These are phyloP conservation scores for Rachycentron canadum DNA, from an alignment of 2,797 vertebrate species.

Conservation along the genomic window DNA sequence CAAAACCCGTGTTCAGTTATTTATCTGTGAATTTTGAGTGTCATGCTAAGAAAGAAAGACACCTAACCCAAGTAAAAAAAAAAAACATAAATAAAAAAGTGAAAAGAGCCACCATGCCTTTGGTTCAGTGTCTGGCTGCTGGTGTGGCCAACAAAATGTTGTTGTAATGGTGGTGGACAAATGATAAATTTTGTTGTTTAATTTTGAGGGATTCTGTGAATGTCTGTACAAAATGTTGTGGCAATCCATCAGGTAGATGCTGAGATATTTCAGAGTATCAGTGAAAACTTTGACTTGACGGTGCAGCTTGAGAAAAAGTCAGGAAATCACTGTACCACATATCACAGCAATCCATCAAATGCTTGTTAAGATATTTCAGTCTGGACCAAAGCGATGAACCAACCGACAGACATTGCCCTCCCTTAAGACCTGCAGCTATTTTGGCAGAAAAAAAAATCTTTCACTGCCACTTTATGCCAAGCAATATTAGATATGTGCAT, in stretches of 20 bases:
- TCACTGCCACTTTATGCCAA: background rate
- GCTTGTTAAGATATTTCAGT: slow-evolving; percentile 12
- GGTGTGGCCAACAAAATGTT: too few relatives aligned
- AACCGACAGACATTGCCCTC: slow-evolving; percentile 3
- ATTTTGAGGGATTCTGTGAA: background rate
- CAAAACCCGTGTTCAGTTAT: too few relatives aligned
- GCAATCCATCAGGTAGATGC: background rate
- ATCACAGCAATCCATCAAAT: slow-evolving; percentile 29
- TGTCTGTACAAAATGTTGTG: background rate
- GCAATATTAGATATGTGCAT: slow-evolving; percentile 5
- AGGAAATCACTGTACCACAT: slow-evolving; percentile 5
- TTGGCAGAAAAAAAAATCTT: background rate
- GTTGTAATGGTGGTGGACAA: background rate
- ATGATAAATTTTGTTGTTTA: background rate
- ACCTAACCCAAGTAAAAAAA: too few relatives aligned
- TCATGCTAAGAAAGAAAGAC: too few relatives aligned
- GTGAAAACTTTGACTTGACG: slow-evolving; percentile 5
- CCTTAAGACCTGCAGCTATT: background rate
- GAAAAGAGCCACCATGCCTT: too few relatives aligned
- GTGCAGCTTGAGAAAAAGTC: background rate
- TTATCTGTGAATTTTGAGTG: too few relatives aligned
- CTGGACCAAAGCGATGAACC: background rate
- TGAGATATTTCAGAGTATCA: background rate
- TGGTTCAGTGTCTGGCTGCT: too few relatives aligned
- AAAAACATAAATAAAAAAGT: too few relatives aligned